phyloP scores from a whole-genome alignment of 2,797 vertebrate genomes.

The Sylvia borin region DNA sequence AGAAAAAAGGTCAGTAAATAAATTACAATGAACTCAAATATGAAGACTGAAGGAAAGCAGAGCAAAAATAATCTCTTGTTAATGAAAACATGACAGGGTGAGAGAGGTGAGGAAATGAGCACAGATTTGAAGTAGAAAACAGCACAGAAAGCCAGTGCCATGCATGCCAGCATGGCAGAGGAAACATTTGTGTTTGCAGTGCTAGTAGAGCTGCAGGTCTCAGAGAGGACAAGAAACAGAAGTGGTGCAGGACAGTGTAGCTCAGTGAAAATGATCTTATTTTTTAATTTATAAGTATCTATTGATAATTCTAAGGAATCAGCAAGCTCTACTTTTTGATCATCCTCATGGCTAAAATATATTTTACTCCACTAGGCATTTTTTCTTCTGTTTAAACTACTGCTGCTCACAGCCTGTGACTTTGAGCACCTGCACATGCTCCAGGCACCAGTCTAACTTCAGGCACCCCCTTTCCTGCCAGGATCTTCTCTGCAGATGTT shows the following conservation, averaged over 20 bases:
- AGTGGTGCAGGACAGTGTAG: background rate
- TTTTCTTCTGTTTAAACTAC: background rate
- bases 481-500: background rate
- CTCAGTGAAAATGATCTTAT: background rate
- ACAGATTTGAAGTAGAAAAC: background rate
- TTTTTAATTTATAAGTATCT: background rate
- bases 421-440: background rate
- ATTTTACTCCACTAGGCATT: background rate
- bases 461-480: background rate
- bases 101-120: background rate
- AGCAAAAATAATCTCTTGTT: background rate
- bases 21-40: background rate
- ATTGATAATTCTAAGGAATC: background rate
- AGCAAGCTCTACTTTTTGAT: background rate
- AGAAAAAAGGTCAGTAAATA: background rate
- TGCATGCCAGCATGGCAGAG: rapidly evolving
- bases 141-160: background rate
- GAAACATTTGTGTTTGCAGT: background rate
- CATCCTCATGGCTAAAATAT: background rate
- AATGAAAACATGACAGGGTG: background rate
- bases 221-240: background rate
- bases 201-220: background rate
- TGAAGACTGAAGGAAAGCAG: background rate
- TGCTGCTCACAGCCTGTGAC: background rate
- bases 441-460: background rate